These are phyloP conservation scores for Pararge aegeria DNA, from an alignment of 1,140 invertebrate species.

Conservation along the genomic window DNA sequence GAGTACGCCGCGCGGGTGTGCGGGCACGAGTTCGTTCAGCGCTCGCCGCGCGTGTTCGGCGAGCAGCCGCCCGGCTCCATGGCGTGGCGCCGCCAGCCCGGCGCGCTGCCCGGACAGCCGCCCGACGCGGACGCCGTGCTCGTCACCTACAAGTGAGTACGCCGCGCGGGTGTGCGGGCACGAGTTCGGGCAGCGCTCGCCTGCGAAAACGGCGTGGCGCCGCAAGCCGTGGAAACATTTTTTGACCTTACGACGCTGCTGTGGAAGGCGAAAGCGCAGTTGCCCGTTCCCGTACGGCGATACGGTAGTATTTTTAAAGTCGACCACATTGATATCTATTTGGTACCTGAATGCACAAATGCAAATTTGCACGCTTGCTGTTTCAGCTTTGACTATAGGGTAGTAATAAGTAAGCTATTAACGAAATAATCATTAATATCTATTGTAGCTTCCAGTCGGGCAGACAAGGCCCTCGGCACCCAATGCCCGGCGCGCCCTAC, in stretches of 20 bases:
- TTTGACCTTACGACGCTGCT: too few species aligned
- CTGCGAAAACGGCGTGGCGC: conserved; percentile 91
- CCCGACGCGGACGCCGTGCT: conserved; percentile 85
- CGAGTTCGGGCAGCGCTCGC: conserved; percentile 81
- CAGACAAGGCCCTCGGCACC: conserved; percentile 89
- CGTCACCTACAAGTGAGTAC: conserved; percentile 90
- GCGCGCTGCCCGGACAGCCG: conserved; percentile 85
- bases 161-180: conserved; percentile 86
- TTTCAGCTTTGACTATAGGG: too few species aligned
- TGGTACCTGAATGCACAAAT: too few species aligned
- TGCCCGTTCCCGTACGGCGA: too few species aligned
- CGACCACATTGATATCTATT: too few species aligned
- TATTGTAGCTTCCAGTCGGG: conserved; percentile 88
- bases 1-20: conserved; percentile 82
- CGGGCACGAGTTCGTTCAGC: conserved; percentile 85
- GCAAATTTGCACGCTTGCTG: too few species aligned
- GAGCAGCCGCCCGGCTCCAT: conserved; percentile 92
- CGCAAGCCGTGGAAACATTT: too few species aligned
- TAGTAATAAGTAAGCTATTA: too few species aligned
- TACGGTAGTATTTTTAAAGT: too few species aligned
- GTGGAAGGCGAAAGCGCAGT: too few species aligned
- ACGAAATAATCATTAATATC: too few species aligned
- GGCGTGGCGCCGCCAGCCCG: conserved; percentile 88
- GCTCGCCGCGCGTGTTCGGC: conserved; percentile 82
- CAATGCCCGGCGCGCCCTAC: conserved; percentile 89